Evolutionary conservation across 2,888 invertebrate genomes (phyloP).

Genomic region (Lamellibrachia columna): DNA sequence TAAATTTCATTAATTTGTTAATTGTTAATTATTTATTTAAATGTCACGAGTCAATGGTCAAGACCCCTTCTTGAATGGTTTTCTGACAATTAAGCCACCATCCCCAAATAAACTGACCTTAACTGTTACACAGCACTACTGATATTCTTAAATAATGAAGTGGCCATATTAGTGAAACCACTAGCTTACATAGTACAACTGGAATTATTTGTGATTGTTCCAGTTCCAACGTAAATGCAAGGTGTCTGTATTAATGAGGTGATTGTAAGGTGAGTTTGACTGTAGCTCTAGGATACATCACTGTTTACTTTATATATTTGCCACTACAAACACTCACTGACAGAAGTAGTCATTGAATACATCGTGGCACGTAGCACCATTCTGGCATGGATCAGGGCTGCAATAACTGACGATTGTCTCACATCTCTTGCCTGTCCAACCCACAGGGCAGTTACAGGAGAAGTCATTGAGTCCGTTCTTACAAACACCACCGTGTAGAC

Average conservation of each 20-base stretch:
- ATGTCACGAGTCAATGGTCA: background rate
- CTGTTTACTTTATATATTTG: background rate
- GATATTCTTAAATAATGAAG: no score
- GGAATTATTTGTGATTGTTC: no score
- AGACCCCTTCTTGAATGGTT: background rate
- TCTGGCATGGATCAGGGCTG: background rate
- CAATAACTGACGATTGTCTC: background rate
- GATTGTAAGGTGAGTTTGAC: no score
- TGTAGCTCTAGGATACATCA: no score
- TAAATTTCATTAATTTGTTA: background rate
- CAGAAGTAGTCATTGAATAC: background rate
- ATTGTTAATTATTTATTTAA: background rate
- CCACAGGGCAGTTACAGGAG: background rate
- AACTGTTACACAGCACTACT: background rate
- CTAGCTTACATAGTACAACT: no score
- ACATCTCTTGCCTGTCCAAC: background rate
- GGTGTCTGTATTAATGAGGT: no score
- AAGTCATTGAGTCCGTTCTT: constrained; percentile 7
- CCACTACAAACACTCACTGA: background rate
- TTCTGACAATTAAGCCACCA: background rate
- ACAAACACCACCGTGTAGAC: background rate
- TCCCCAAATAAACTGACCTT: background rate
- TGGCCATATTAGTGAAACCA: no score
- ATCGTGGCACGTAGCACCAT: background rate
- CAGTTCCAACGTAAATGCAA: no score